These are phyloP conservation scores for Drosophila lowei DNA, from an alignment of 1,140 invertebrate genomes.

Conservation along the genomic window DNA sequence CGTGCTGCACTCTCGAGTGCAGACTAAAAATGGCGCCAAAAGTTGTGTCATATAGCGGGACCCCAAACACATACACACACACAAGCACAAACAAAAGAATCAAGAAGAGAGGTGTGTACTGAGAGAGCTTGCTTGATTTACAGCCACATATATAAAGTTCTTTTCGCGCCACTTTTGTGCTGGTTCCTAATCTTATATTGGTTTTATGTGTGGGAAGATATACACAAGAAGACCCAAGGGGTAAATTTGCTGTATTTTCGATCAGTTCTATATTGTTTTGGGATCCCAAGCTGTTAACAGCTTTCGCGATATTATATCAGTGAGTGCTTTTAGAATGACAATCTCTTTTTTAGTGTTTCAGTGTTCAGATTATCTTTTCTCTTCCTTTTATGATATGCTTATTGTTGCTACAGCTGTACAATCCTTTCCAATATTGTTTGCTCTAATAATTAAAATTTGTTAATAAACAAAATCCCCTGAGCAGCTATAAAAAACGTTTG, in stretches of 20 bases:
- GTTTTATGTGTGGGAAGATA: constrained; percentile 25
- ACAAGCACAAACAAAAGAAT: not conserved
- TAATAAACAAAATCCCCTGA: no score
- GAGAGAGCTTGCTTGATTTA: constrained; percentile 52
- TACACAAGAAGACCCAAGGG: not conserved
- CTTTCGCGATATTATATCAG: no score
- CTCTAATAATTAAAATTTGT: no score
- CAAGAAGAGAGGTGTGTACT: constrained; percentile 10
- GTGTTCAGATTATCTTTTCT: no score
- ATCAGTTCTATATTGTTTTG: not conserved
- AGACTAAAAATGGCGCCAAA: constrained; percentile 80
- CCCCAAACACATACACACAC: constrained; percentile 26
- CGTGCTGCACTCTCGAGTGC: constrained; percentile 67
- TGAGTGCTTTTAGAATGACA: no score
- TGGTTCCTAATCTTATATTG: constrained; percentile 17
- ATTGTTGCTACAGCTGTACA: no score
- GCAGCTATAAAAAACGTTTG: not conserved
- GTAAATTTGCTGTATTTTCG: not conserved
- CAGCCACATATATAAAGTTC: constrained; percentile 49
- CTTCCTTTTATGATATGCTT: no score
- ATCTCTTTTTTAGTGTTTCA: no score
- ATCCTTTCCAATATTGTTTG: no score
- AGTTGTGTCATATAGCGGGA: constrained; percentile 47
- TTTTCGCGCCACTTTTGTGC: constrained; percentile 66
- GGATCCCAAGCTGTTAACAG: no score